A percentile compares a stretch with the other conserved stretches of the same genome.
Conservation (phyloP, 1,140 invertebrate genomes). For the Chironomus tepperi region DNA sequence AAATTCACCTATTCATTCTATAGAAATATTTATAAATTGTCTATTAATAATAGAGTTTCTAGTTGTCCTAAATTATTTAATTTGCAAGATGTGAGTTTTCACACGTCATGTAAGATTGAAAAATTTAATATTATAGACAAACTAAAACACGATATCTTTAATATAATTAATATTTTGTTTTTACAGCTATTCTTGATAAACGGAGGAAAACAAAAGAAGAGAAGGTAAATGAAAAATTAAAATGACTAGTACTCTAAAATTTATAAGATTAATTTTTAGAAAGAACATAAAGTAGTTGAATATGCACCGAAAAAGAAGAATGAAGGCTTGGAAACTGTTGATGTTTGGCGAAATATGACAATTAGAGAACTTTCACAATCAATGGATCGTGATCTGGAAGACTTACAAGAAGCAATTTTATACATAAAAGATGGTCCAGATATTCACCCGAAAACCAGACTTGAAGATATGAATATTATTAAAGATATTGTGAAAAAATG, state of each 20-base stretch:
- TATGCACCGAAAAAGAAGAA: conserved; percentile 42
- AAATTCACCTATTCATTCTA: no score
- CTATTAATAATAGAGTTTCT: no score
- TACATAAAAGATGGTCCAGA: conserved; percentile 51
- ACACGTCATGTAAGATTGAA: no score
- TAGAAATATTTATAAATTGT: no score
- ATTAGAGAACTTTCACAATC: conserved; percentile 58
- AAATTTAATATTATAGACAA: no score
- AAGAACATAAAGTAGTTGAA: conserved; percentile 43
- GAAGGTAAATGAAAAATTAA: conserved; percentile 34
- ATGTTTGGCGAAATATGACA: conserved; percentile 72
- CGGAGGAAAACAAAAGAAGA: conserved; percentile 44
- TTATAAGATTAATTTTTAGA: conserved; percentile 36
- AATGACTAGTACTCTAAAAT: conserved; percentile 6
- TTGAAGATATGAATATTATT: conserved; percentile 50
- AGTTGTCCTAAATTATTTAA: no score
- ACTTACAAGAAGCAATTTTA: conserved; percentile 58
- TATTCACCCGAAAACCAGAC: conserved; percentile 38
- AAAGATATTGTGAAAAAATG: conserved; percentile 55
- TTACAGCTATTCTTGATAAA: conserved; percentile 32
- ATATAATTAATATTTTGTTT: no score
- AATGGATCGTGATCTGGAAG: conserved; percentile 51
- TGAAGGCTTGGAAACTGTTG: conserved; percentile 40
- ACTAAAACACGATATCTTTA: no score
- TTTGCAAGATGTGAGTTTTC: no score